Evolutionary conservation across 2,113 vertebrate species (phyloP).

Genomic region (Pseudorhombus dupliciocellatus): DNA sequence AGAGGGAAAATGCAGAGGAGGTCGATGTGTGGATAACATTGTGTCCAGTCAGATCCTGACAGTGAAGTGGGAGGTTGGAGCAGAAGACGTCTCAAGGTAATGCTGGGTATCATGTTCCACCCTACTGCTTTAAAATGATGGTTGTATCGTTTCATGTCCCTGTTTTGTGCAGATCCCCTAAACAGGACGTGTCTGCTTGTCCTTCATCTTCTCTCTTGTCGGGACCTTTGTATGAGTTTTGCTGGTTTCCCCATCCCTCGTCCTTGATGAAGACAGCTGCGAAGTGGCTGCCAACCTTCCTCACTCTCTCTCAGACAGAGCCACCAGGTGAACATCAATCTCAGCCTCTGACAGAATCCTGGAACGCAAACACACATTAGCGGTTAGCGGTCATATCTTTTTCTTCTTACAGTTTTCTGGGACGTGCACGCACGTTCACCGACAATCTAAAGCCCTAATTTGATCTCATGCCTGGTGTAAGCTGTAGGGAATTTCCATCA

Average conservation of each 20-base stretch:
- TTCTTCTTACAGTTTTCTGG: not conserved
- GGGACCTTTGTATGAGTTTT: constrained; percentile 5
- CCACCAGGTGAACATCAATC: constrained; percentile 89
- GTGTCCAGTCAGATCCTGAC: constrained; percentile 5
- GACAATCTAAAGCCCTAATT: constrained; percentile 12
- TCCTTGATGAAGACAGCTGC: constrained; percentile 3
- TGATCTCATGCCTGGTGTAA: constrained; percentile 34
- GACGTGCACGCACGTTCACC: not conserved
- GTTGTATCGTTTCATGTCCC: not conserved
- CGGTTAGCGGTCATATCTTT: not conserved
- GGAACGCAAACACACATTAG: constrained; percentile 62
- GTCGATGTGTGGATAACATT: not conserved
- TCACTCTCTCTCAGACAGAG: constrained; percentile 92
- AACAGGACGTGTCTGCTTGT: constrained; percentile 11
- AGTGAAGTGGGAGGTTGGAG: not conserved
- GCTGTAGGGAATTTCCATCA: constrained; percentile 37
- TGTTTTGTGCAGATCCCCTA: not conserved
- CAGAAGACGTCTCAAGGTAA: not conserved
- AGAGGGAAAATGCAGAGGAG: constrained; percentile 17
- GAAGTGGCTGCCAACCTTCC: constrained; percentile 9
- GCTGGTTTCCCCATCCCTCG: constrained; percentile 1
- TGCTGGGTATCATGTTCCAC: not conserved
- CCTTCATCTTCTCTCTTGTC: constrained; percentile 11
- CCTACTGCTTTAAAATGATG: constrained; percentile 14
- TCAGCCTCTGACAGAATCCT: constrained; percentile 93